phyloP scores from a whole-genome alignment of 2,113 vertebrate genomes.

The Amblyopsis rosae region DNA sequence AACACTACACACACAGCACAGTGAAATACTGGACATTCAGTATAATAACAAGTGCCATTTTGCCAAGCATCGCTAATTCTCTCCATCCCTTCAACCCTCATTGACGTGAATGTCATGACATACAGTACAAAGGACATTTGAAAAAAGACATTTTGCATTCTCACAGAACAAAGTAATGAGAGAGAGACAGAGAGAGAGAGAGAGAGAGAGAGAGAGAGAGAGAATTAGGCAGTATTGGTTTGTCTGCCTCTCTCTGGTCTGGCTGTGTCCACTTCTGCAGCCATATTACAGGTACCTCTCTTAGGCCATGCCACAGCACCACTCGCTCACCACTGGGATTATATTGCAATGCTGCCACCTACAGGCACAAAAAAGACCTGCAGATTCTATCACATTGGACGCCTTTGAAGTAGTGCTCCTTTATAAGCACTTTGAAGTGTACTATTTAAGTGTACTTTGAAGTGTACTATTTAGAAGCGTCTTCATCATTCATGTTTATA shows the following conservation, averaged over 20 bases:
- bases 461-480: neutral
- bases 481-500: too few relatives aligned
- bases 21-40: too few relatives aligned
- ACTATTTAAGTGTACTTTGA: neutral
- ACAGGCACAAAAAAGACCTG: conserved; percentile 35
- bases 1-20: neutral
- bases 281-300: conserved; percentile 7
- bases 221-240: neutral
- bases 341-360: conserved; percentile 57
- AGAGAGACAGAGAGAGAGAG: conserved; percentile 28
- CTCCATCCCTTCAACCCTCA: neutral
- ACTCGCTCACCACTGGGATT: conserved; percentile 1
- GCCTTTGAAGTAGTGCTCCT: neutral
- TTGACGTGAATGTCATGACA: conserved; percentile 6
- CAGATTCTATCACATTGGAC: neutral
- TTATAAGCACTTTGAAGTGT: neutral
- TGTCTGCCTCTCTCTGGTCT: conserved; percentile 31
- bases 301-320: neutral
- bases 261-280: conserved; percentile 19
- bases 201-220: neutral
- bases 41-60: neutral
- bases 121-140: neutral
- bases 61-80: conserved; percentile 3
- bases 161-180: neutral
- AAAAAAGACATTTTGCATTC: neutral